Conservation (phyloP, 2,888 invertebrate species). For the Hermaeophaga mercurialis region DNA sequence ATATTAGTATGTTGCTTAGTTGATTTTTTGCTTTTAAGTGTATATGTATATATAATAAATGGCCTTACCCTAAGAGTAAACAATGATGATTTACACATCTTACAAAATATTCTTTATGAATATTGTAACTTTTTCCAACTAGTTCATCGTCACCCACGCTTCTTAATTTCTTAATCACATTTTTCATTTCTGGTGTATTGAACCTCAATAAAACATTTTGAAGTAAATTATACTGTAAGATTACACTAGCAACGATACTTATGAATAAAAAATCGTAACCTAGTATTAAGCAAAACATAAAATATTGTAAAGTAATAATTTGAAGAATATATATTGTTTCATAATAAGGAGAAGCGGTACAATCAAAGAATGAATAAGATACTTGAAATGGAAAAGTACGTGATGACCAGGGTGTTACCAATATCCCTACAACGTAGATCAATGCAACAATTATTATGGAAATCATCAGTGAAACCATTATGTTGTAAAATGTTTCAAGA, state of each 20-base stretch:
- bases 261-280: constrained; percentile 10
- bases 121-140: neutral
- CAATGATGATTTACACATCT: constrained; percentile 11
- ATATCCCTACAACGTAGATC: neutral
- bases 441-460: neutral
- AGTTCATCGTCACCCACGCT: neutral
- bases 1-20: too few relatives aligned
- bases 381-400: constrained; percentile 1
- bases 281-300: neutral
- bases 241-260: neutral
- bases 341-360: neutral
- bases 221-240: constrained; percentile 10
- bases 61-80: constrained; percentile 11
- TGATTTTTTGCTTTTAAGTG: too few relatives aligned
- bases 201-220: constrained; percentile 7
- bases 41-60: too few relatives aligned
- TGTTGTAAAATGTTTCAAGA: neutral
- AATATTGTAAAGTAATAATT: neutral
- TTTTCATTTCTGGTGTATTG: constrained; percentile 3
- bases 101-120: constrained; percentile 10
- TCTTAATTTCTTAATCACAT: constrained; percentile 3
- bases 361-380: neutral
- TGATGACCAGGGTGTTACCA: neutral
- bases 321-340: neutral
- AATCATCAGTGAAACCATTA: neutral